A percentile compares a stretch with the other conserved stretches of the same genome.
Evolutionary conservation across 2,113 vertebrate genomes (phyloP).

Genomic region (Tetrao urogallus): DNA sequence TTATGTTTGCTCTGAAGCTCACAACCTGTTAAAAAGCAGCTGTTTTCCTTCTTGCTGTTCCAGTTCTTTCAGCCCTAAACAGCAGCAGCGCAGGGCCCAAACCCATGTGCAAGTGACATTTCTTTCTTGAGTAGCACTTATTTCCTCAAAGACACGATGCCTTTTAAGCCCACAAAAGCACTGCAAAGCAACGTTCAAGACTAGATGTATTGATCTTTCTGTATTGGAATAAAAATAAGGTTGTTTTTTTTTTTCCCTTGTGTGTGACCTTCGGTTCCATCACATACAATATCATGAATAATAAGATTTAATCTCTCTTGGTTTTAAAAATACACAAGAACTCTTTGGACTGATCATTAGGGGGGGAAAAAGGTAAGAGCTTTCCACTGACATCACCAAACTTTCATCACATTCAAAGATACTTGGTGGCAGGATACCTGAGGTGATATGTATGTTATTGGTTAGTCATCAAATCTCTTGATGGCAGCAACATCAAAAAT

Average conservation of each 20-base stretch:
- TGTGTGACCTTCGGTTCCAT: background rate
- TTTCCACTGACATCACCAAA: background rate
- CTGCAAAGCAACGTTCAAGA: background rate
- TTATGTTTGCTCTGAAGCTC: background rate
- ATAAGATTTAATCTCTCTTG: background rate
- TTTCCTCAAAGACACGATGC: background rate
- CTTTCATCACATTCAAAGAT: background rate
- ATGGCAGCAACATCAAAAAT: background rate
- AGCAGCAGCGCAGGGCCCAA: background rate
- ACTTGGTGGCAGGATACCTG: background rate
- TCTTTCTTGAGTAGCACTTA: background rate
- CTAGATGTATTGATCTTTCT: background rate
- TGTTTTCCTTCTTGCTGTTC: background rate
- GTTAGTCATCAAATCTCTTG: background rate
- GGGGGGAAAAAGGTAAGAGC: background rate
- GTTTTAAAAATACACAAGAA: background rate
- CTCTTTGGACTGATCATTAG: background rate
- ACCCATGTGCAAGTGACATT: fast-evolving
- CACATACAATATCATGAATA: background rate
- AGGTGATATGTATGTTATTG: background rate
- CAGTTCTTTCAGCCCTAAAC: background rate
- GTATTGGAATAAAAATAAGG: background rate
- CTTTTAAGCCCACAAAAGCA: background rate
- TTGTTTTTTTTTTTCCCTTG: background rate
- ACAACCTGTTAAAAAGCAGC: background rate